Evolutionary conservation across 2,888 invertebrate genomes (phyloP).

Genomic region (Caenorhabditis angaria): DNA sequence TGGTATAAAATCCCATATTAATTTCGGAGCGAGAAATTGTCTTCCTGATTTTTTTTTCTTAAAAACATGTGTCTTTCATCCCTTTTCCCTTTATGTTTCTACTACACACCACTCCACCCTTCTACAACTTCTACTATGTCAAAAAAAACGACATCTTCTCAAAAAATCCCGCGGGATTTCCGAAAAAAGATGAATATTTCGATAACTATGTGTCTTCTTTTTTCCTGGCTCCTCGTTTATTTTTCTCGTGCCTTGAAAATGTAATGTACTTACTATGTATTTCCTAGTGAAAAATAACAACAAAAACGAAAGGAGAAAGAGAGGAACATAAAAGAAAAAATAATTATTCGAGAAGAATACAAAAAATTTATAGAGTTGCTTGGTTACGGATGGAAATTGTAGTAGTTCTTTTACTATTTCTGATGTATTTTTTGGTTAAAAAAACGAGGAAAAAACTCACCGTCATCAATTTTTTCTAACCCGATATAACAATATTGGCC

Average conservation of each 20-base stretch:
- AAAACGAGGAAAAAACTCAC: conserved; percentile 22
- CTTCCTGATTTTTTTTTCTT: too few species aligned
- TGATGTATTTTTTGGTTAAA: neutral
- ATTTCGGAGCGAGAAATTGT: too few species aligned
- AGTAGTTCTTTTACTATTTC: neutral
- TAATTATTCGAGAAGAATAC: neutral
- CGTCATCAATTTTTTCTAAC: conserved; percentile 40
- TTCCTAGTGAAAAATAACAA: neutral
- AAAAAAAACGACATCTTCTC: neutral
- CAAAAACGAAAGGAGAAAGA: too few species aligned
- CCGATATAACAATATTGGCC: conserved; percentile 69
- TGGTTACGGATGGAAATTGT: neutral
- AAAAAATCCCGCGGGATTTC: conserved; percentile 4
- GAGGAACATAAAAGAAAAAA: neutral
- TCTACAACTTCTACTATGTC: conserved; percentile 15
- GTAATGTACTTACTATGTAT: neutral
- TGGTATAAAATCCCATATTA: too few species aligned
- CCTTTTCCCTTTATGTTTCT: too few species aligned
- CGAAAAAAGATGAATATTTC: conserved; percentile 4
- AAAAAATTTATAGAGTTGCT: neutral
- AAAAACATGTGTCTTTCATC: too few species aligned
- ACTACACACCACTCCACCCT: too few species aligned
- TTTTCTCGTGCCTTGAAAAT: neutral
- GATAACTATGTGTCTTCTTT: conserved; percentile 1
- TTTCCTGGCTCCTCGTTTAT: neutral